Base-by-base conservation (phyloP, 2,888 invertebrate species). In the Macrosiphum euphorbiae region DNA sequence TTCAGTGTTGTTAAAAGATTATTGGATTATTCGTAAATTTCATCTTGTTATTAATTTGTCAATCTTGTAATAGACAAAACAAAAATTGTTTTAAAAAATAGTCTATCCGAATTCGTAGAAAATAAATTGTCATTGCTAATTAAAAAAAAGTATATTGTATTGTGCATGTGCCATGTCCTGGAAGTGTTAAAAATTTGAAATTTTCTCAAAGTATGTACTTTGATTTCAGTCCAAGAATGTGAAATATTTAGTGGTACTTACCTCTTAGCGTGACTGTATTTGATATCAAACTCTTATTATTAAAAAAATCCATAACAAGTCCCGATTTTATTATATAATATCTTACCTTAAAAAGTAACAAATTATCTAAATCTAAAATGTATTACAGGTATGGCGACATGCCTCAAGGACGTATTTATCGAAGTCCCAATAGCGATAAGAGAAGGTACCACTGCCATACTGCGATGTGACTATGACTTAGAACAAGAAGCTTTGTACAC, bases 381-480 rank as follows among this genome's bases (percentile, higher is more conserved):
- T n/a, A n/a, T 90, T 93, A 61, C 50, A 93, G 93, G 90, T 55
- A n/a, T 50, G 85, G 47, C 41, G 0, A 90, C 85, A 1, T 89
- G 97, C 87, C 96, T 98, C 94, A 97, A 97, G 95, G 97, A 97
- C 95, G 97, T 98, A 94, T 96, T 97, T 95, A 97, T 98, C 95
- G 97, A 97, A 95, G 97, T 98, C 87, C 98, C 98, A 88, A 96
- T 96, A 95, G 97, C 98, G 1, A 98, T 97, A 67, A 96, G 97
- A 94, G 97, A 97, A 84, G 97, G 97, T 89, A 97, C 97, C 95
- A 97, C 97, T 2, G 97, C 98, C 91, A 97, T 97, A 78, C 96
- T 98, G 95, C 97, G 97, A 95, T 98, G 98, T 96, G 97, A 97
- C 95, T 98, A 97, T 96, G 97, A 98, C 96, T 96, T 98, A 94